Percentiles rank a stretch among this genome's conserved stretches.
phyloP scores from a whole-genome alignment of 2,113 vertebrate genomes.

The Hiodon alosoides region DNA sequence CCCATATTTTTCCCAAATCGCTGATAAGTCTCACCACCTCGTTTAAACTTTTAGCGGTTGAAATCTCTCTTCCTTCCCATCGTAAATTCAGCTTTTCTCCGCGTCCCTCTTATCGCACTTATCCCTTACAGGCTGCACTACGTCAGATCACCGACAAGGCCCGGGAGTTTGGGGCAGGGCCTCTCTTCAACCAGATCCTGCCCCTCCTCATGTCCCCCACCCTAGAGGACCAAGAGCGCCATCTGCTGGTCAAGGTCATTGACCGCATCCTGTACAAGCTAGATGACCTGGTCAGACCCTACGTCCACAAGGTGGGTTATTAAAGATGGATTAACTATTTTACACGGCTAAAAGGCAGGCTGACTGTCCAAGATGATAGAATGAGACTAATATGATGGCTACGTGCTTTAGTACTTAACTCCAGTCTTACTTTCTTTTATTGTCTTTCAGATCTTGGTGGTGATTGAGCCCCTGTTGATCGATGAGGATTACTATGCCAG shows the following conservation, averaged over 20 bases:
- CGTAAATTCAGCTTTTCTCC: too few species aligned
- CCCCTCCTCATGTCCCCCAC: constrained; percentile 96
- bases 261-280: constrained; percentile 97
- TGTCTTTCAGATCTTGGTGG: constrained; percentile 83
- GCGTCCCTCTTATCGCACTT: not conserved
- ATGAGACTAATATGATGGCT: not conserved
- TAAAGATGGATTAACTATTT: not conserved
- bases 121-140: constrained; percentile 77
- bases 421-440: not conserved
- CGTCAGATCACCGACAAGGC: constrained; percentile 98
- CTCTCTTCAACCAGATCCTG: constrained; percentile 94
- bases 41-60: too few species aligned
- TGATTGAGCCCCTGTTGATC: constrained; percentile 94
- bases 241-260: constrained; percentile 96
- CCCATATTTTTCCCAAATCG: too few species aligned
- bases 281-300: constrained; percentile 93
- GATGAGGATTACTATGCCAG: constrained; percentile 99
- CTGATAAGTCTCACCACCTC: too few species aligned
- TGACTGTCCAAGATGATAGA: not conserved
- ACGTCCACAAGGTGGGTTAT: constrained; percentile 86
- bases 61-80: too few species aligned
- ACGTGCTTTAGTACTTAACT: not conserved
- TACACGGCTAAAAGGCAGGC: not conserved
- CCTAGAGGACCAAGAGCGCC: constrained; percentile 94
- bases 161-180: constrained; percentile 93